A percentile compares a stretch with the other conserved stretches of the same genome.
Evolutionary conservation across 1,140 invertebrate genomes (phyloP).

Genomic region (Zophobas atratus): DNA sequence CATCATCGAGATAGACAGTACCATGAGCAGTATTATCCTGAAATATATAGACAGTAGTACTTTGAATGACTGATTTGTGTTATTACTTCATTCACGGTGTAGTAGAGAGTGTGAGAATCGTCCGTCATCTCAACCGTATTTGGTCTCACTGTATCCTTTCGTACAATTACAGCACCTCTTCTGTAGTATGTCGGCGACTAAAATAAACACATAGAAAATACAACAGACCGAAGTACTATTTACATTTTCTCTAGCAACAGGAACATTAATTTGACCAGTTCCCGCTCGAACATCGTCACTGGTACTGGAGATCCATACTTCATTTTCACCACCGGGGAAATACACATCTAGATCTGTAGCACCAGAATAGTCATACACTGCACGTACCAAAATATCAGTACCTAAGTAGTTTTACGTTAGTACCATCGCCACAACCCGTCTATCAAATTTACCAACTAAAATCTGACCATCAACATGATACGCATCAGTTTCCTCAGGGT

Average conservation of each 20-base stretch:
- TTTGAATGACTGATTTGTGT: neutral
- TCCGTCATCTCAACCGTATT: constrained; percentile 85
- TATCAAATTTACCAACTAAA: constrained; percentile 73
- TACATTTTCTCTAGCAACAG: constrained; percentile 69
- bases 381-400: constrained; percentile 83
- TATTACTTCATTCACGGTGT: constrained; percentile 1
- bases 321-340: constrained; percentile 82
- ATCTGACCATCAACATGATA: constrained; percentile 88
- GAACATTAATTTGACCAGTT: constrained; percentile 72
- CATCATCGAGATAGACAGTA: constrained; percentile 13
- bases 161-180: constrained; percentile 90
- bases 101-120: constrained; percentile 89
- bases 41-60: neutral
- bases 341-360: constrained; percentile 86
- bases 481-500: constrained; percentile 83
- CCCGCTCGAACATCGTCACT: constrained; percentile 77
- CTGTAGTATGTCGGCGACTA: constrained; percentile 61
- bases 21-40: constrained; percentile 6
- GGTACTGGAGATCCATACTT: constrained; percentile 91
- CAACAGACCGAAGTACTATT: neutral
- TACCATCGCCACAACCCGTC: too few species aligned
- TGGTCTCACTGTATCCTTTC: constrained; percentile 89
- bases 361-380: constrained; percentile 82
- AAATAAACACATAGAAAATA: neutral
- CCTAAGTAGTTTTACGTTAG: constrained; percentile 60